Evolutionary conservation across 1,140 invertebrate genomes (phyloP), one percentile per base, ranked within the genome.

Genomic region (Oncopodura yosiiana): DNA sequence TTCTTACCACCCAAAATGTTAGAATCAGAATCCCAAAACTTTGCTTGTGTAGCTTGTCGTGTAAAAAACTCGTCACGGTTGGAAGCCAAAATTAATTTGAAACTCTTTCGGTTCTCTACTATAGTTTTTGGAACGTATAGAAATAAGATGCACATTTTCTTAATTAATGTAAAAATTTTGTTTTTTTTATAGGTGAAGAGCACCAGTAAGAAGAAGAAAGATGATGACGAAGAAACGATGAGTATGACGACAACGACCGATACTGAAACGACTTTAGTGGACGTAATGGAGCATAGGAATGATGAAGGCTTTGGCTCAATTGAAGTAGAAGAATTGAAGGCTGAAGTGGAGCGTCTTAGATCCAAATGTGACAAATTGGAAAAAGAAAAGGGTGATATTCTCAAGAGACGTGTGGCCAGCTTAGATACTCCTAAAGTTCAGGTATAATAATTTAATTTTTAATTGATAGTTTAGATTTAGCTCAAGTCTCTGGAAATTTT

Each of bases 361-460:
- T 58, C 60, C 32, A 63, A 82, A 63, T 87, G 85, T 64, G 84
- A 88, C 64, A 73, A 78, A 64, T 78, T 83, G 1, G 87, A 92
- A 70, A 81, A 83, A 50, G 87, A 92, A 66, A 92, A 92, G 66
- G 87, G 82, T 65, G 87, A 92, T 62, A 82, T 93, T 58, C 66
- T 90, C 41, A 69, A 88, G 18, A 72, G 86, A 60, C 74, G 84
- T 54, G 69, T 90, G 38, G 78, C 83, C 8, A 81, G 80, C 8
- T 81, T 87, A 67, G 84, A 88, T 61, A 58, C 65, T 57, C 59
- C 58, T 36, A 54, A 61, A 66, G 49, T 42, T 59, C 60, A 64
- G 45, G 62, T 64, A 54, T 30, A 61, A 56, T 41, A 65, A 62
- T 51, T 61, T 58, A 60, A 63, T 41, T 46, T 50, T 36, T 34